These are phyloP conservation scores for Schlechtendalia chinensis DNA, from an alignment of 1,140 invertebrate genomes.

Conservation along the genomic window DNA sequence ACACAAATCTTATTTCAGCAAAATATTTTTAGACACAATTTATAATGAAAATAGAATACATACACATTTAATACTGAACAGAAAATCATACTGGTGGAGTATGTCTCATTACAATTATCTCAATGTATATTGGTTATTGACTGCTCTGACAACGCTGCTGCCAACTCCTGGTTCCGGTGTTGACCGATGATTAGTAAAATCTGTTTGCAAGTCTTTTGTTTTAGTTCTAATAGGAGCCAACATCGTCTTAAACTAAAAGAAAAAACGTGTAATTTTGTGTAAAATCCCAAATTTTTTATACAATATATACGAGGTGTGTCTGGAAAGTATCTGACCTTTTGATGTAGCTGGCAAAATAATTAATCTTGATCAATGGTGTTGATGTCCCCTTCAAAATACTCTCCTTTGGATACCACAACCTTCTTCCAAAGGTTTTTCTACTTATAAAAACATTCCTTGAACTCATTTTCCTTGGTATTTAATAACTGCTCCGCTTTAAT, in stretches of 20 bases:
- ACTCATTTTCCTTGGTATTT: no score
- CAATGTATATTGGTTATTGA: conserved; percentile 45
- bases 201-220: conserved; percentile 44
- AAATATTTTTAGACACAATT: background rate
- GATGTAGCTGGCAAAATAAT: no score
- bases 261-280: background rate
- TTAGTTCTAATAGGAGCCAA: conserved; percentile 46
- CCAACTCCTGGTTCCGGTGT: conserved; percentile 40
- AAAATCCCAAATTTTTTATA: background rate
- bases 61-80: conserved; percentile 33
- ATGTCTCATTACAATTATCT: conserved; percentile 25
- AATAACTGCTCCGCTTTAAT: no score
- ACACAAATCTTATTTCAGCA: conserved; percentile 23
- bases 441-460: no score
- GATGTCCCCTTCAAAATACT: no score
- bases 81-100: conserved; percentile 15
- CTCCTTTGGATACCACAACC: no score
- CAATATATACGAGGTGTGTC: no score
- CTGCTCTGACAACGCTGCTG: conserved; percentile 36
- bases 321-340: no score
- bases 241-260: conserved; percentile 43
- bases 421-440: no score
- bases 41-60: conserved; percentile 19
- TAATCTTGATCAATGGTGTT: no score
- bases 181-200: conserved; percentile 44